Base-by-base conservation (phyloP, 1,140 invertebrate genomes). In the Chrysoperla carnea region DNA sequence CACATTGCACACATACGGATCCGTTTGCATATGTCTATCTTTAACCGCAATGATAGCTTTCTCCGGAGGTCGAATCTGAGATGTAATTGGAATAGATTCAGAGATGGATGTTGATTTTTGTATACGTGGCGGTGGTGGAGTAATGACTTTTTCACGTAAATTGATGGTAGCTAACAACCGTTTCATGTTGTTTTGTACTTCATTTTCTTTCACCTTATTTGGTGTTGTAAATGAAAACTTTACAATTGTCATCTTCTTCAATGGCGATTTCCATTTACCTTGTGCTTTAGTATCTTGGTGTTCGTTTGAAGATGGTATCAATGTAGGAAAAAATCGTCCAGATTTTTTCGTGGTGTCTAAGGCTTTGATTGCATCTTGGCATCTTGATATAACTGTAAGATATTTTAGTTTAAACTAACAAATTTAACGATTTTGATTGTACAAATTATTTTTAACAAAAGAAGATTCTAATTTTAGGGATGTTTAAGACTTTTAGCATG, bases 351-450 rank as follows among this genome's bases (percentile, higher is more conserved):
- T 27, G 6, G 46, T 42, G 12, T 42, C 44, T 36, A 52, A 41
- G 23, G 41, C 36, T 37, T 44, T 51, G 38, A 53, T 42, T 9
- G 48, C 50, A 35, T 55, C 52, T 47, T 52, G 53, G 46, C 48
- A 48, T 13, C 45, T 45, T n/a, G 50, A 50, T 47, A 55, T 50
- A 39, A 53, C 53, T 55, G 49, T 37, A 51, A 51, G 23, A 35
- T 40, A 44, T 33, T 33, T 11, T 6, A 33, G 31, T 33, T 33
- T 11, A 4, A 33, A 33, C 31, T 11, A 12, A 23, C 17, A 23
- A 23, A 23, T 23, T 23, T 23, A 23, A 23, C 17, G 5, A 23
- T 23, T 23, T 23, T 23, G 2, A 23, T 23, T 23, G 2, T 3
- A 23, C n/a, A n/a, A n/a, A n/a, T n/a, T n/a, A n/a, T n/a, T n/a